Evolutionary conservation across 2,797 vertebrate species (phyloP).

Genomic region (Anisognathus igniventris): DNA sequence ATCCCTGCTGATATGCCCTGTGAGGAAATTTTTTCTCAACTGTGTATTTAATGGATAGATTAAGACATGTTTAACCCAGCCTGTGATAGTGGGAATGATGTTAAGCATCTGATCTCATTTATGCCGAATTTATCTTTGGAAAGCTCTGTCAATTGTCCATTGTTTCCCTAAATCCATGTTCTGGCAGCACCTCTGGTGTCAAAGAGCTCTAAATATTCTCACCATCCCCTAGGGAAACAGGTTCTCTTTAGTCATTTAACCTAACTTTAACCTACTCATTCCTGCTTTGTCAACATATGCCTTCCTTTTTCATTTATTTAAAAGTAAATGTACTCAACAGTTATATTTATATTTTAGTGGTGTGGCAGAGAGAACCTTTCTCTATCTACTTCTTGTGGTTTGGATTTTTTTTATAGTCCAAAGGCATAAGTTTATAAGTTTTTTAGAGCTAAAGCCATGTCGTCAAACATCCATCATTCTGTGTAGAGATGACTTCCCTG

Average conservation of each 20-base stretch:
- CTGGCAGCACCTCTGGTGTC: conserved; percentile 46
- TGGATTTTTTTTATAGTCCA: not conserved
- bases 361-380: not conserved
- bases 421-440: not conserved
- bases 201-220: conserved; percentile 42
- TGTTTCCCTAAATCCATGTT: conserved; percentile 62
- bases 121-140: conserved; percentile 36
- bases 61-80: conserved; percentile 1
- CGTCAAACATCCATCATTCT: not conserved
- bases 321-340: not conserved
- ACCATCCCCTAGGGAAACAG: not conserved
- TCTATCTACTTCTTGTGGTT: not conserved
- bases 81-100: not conserved
- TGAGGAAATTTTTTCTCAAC: conserved; percentile 42
- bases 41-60: conserved; percentile 9
- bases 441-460: not conserved
- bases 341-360: not conserved
- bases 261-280: not conserved
- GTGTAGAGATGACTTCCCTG: not conserved
- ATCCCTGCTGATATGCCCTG: conserved; percentile 1
- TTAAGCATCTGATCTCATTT: conserved; percentile 54
- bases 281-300: not conserved
- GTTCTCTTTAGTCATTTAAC: conserved; percentile 36
- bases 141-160: conserved; percentile 49
- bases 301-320: not conserved